A percentile compares a stretch with the other conserved stretches of the same genome.
These are phyloP conservation scores for Drosophila tripunctata DNA, from an alignment of 2,888 invertebrate species.

Conservation along the genomic window DNA sequence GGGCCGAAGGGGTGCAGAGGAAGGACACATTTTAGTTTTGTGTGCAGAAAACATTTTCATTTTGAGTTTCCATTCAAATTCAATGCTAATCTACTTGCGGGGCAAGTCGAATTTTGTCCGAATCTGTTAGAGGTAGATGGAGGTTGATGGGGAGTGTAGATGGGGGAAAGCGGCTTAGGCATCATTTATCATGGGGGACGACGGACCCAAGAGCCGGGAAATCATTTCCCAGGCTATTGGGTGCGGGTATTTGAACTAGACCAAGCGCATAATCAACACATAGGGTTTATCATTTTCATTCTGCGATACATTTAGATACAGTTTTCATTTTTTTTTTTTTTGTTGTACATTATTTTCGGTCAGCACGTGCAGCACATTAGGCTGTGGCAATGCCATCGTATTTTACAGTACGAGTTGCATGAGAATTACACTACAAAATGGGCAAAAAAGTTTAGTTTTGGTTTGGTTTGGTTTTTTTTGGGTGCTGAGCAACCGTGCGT, in stretches of 20 bases:
- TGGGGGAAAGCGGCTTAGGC: slow-evolving; percentile 27
- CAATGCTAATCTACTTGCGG: slow-evolving; percentile 75
- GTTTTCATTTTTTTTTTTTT: slow-evolving; percentile 14
- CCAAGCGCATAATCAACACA: slow-evolving; percentile 68
- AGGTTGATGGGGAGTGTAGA: no score
- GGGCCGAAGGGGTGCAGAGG: slow-evolving; percentile 1
- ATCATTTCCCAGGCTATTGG: slow-evolving; percentile 36
- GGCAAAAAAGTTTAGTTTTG: slow-evolving; percentile 27
- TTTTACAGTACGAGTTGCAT: slow-evolving; percentile 51
- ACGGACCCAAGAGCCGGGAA: slow-evolving; percentile 39
- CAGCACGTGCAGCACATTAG: slow-evolving; percentile 74
- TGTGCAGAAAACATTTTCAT: slow-evolving; percentile 64
- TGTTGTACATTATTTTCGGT: slow-evolving; percentile 18
- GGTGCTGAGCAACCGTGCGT: slow-evolving; percentile 58
- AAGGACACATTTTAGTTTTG: slow-evolving; percentile 17
- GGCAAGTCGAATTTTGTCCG: slow-evolving; percentile 56
- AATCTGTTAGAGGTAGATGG: slow-evolving; percentile 1
- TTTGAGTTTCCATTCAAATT: slow-evolving; percentile 73
- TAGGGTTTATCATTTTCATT: slow-evolving; percentile 65
- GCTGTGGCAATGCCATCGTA: slow-evolving; percentile 38
- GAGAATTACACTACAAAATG: slow-evolving; percentile 6
- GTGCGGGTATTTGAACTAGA: slow-evolving; percentile 48
- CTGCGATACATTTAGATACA: slow-evolving; percentile 48
- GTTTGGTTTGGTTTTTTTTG: no score
- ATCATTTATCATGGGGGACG: slow-evolving; percentile 68